These are phyloP conservation scores for Trichomalopsis sarcophagae DNA, from an alignment of 1,140 invertebrate species.

Conservation along the genomic window DNA sequence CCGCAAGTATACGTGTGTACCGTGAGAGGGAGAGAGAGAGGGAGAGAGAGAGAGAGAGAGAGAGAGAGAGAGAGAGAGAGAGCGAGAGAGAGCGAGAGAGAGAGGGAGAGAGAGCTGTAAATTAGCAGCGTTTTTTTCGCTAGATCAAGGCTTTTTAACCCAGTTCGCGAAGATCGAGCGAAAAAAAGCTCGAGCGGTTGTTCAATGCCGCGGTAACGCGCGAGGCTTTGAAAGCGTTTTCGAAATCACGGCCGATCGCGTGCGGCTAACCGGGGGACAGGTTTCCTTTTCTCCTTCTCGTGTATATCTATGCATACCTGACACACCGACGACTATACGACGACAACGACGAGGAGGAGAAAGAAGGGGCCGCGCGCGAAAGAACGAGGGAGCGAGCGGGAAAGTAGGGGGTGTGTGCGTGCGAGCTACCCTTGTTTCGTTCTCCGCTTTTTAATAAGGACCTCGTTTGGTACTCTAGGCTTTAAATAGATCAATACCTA, in stretches of 20 bases:
- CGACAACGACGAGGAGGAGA: not conserved
- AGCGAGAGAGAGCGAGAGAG: too few relatives aligned
- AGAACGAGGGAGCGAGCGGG: conserved; percentile 32
- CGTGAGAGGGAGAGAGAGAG: not conserved
- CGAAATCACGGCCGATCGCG: conserved; percentile 35
- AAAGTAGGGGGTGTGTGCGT: conserved; percentile 38
- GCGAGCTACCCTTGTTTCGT: conserved; percentile 69
- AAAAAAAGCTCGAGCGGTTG: not conserved
- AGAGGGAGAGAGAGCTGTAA: not conserved
- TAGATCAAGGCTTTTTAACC: not conserved
- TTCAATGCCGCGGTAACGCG: not conserved
- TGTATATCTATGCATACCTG: conserved; percentile 8
- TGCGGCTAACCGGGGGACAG: not conserved
- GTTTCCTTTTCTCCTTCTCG: conserved; percentile 8
- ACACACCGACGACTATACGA: not conserved
- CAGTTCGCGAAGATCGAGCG: not conserved
- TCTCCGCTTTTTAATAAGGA: conserved; percentile 75
- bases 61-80: not conserved
- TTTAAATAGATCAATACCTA: conserved; percentile 76
- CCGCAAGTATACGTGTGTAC: not conserved
- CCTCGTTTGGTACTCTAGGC: conserved; percentile 75
- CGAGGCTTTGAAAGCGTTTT: not conserved
- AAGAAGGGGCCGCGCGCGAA: conserved; percentile 7
- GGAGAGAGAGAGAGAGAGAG: not conserved
- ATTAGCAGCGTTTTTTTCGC: not conserved